Evolutionary conservation across 92 coral and sea anemone genomes (phyloP).

Genomic region (Parazoanthus darwini): DNA sequence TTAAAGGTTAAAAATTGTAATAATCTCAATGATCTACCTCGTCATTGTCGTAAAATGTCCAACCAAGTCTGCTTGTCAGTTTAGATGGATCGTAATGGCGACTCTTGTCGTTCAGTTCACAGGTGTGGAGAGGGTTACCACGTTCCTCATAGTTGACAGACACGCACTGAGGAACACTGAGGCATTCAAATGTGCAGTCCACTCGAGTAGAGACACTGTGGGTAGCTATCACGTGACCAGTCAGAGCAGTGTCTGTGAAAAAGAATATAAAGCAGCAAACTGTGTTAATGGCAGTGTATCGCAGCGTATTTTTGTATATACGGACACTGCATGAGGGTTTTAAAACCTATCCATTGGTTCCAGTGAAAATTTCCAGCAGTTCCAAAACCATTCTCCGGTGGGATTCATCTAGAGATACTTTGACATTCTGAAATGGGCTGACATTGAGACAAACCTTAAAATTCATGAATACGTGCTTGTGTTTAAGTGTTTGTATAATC

Average conservation of each 20-base stretch:
- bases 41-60: slow-evolving; percentile 41
- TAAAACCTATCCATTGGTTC: too few species aligned
- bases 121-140: slow-evolving; percentile 40
- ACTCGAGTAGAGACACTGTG: slow-evolving; percentile 34
- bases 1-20: too few species aligned
- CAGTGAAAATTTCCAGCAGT: too few species aligned
- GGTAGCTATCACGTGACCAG: slow-evolving; percentile 46
- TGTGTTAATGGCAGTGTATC: too few species aligned
- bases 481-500: too few species aligned
- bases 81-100: slow-evolving; percentile 26
- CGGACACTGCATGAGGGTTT: too few species aligned
- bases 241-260: slow-evolving; percentile 32
- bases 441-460: too few species aligned
- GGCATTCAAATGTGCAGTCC: slow-evolving; percentile 48
- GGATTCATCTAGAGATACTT: too few species aligned
- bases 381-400: too few species aligned
- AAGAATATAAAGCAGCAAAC: background rate
- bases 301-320: too few species aligned
- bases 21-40: background rate
- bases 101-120: slow-evolving; percentile 48
- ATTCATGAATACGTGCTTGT: too few species aligned
- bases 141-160: slow-evolving; percentile 47
- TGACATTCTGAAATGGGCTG: too few species aligned
- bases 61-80: slow-evolving; percentile 38
- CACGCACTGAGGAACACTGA: slow-evolving; percentile 27